Base-by-base conservation (phyloP, 2,888 invertebrate species). In the Agapostemon virescens region DNA sequence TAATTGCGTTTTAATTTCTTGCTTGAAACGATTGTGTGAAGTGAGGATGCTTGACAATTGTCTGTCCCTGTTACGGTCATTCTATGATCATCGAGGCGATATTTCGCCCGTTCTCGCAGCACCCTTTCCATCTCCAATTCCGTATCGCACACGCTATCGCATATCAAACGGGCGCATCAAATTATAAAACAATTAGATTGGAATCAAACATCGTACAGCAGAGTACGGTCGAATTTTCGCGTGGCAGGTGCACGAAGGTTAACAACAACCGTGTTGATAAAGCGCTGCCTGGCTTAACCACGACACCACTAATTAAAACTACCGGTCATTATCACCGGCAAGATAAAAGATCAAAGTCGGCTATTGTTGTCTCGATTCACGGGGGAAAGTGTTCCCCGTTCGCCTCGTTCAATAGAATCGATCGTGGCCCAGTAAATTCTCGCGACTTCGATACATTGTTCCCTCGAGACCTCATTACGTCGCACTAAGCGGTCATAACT, bases 401-500 rank as follows among this genome's bases (percentile, higher is more conserved):
- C 76, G 63, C 17, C 67, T 36, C 63, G 61, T 55, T 52, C 42
- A 49, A 72, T 49, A 20, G 63, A 81, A 70, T 72, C 75, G 83
- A 85, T 83, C 73, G 70, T 26, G n/a, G 67, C 63, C 66, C 40
- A 63, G 74, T 68, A 68, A 83, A 76, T 79, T 83, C 79, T 64
- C 73, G 64, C 58, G 70, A 71, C 63, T 45, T 69, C 64, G 63
- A 63, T 63, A 63, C 63, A 33, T 36, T 49, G 58, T 66, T 67
- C 49, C 49, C 67, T 15, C 15, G 68, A 63, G 76, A 83, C 67
- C 71, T 82, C 69, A 66, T 74, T 79, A 77, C 58, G 74, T 69
- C 68, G 55, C 69, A 33, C 76, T 77, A 82, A 75, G 20, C 68
- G 23, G 20, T 68, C 17, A 52, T 55, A 73, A 74, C 61, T 83